Conservation (phyloP, 2,797 vertebrate species). For the Chiloscyllium punctatum region DNA sequence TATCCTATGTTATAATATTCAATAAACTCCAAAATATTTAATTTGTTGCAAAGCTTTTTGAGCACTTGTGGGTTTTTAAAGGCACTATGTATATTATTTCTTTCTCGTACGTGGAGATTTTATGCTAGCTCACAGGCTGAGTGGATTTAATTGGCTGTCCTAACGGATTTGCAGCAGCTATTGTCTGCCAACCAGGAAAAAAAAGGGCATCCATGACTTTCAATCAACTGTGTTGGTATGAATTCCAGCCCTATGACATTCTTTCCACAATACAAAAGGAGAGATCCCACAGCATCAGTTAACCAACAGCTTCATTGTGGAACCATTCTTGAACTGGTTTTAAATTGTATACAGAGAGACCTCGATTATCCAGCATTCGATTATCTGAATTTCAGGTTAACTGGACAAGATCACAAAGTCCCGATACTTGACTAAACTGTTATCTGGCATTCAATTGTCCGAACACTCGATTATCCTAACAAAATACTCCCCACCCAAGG, state of each 20-base stretch:
- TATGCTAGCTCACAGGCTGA: background rate
- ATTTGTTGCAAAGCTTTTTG: background rate
- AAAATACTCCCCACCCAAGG: no score
- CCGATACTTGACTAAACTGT: no score
- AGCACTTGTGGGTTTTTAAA: background rate
- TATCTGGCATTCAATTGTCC: no score
- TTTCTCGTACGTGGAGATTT: background rate
- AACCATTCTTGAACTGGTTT: background rate
- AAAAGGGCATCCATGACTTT: background rate
- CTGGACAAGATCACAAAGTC: no score
- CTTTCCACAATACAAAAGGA: background rate
- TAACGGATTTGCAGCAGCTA: background rate
- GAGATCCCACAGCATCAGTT: background rate
- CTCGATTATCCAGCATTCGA: no score
- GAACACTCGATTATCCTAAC: no score
- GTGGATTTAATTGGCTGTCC: background rate
- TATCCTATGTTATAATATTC: background rate
- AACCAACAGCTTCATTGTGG: background rate
- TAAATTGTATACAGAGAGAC: background rate
- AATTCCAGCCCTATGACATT: background rate
- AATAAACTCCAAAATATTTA: background rate
- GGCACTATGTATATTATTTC: background rate
- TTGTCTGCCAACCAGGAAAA: background rate
- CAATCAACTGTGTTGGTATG: background rate
- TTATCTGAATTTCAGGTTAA: no score